Evolutionary conservation across 2,888 invertebrate species (phyloP), one percentile per base, ranked within the genome.

Genomic region (Lasioglossum vierecki): DNA sequence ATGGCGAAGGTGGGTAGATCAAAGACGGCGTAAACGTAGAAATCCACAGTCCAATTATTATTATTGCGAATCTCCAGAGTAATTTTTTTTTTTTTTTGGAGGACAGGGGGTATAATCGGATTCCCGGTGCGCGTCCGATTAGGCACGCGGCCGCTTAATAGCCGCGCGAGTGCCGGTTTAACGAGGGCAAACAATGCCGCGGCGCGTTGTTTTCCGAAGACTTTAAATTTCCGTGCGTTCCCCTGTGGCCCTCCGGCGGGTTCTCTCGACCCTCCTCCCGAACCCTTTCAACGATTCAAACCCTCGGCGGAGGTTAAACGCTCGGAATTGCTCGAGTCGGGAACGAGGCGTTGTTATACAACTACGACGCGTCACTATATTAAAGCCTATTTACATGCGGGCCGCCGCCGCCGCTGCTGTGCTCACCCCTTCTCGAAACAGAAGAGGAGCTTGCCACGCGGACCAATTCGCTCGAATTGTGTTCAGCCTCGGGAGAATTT

Each of bases 251-350:
- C 30, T 30, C 30, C 3, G 30, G 66, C 35, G 6, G 35, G 22
- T 66, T 63, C 60, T 63, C 60, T 30, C 60, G 60, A 63, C 60
- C 60, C 60, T 15, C 15, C 26, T 15, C 9, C 53, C 53, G 53
- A 83, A 77, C 84, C 89, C 85, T 87, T 88, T 91, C 88, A 86
- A 79, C 86, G 79, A 82, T 78, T 83, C 74, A 71, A 89, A 84
- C 78, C 80, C 84, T 80, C 82, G 63, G 63, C 79, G 85, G 72
- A 88, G 90, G 90, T 91, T 92, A 90, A 92, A 91, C 90, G 91
- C 80, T 85, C 86, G 88, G 91, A 93, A 93, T 93, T 93, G 90
- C 93, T 91, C 90, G 85, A 70, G 70, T 89, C 70, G 84, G 85
- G 83, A 89, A 88, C 87, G 88, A 84, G 86, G 88, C 88, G 90